Percentiles rank a stretch among this genome's conserved stretches.
phyloP scores from a whole-genome alignment of 2,888 invertebrate species.

The Chrysomela aeneicollis region DNA sequence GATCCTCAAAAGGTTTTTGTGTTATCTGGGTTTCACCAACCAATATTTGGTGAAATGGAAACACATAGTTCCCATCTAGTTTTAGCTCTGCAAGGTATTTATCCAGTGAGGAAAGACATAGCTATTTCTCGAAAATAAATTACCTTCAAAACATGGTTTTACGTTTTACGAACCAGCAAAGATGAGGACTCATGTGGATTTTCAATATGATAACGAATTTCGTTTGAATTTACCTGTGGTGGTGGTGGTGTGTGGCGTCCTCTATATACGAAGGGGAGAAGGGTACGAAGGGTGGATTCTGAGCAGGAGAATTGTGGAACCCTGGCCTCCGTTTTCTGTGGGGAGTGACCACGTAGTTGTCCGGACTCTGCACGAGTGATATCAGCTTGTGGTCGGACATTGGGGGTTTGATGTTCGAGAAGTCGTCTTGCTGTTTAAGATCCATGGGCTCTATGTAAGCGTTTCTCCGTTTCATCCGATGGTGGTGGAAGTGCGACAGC shows the following conservation, averaged over 20 bases:
- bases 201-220: too few species aligned
- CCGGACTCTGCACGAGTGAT: conserved; percentile 76
- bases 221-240: conserved; percentile 56
- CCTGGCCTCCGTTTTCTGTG: conserved; percentile 87
- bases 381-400: conserved; percentile 71
- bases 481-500: conserved; percentile 59
- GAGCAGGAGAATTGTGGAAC: conserved; percentile 86
- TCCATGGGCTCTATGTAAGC: conserved; percentile 75
- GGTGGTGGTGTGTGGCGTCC: conserved; percentile 69
- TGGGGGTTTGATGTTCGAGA: conserved; percentile 71
- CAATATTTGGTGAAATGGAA: too few species aligned
- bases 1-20: too few species aligned
- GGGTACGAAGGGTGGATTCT: conserved; percentile 87
- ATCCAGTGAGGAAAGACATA: too few species aligned
- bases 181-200: too few species aligned
- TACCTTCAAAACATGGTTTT: too few species aligned
- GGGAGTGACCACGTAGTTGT: conserved; percentile 86
- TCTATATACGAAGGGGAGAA: conserved; percentile 80
- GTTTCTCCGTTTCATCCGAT: conserved; percentile 68
- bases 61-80: too few species aligned
- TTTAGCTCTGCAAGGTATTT: too few species aligned
- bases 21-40: too few species aligned
- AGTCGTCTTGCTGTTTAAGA: conserved; percentile 75
- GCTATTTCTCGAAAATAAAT: too few species aligned
- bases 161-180: too few species aligned